phyloP scores from a whole-genome alignment of 2,888 invertebrate genomes.

The Orgyia antiqua region DNA sequence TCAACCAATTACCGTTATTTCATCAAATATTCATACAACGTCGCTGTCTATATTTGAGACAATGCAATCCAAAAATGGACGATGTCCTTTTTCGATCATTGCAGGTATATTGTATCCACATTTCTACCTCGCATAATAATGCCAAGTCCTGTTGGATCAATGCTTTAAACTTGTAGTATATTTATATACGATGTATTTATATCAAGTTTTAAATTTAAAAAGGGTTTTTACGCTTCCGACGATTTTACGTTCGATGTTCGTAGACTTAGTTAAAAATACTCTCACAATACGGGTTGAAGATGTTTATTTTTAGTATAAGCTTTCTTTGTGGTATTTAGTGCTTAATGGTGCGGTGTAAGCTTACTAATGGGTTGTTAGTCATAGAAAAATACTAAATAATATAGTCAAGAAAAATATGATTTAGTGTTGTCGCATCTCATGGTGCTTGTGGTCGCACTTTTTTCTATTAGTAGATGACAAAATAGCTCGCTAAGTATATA shows the following conservation, averaged over 20 bases:
- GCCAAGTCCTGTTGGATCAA: too few relatives aligned
- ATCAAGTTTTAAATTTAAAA: constrained; percentile 23
- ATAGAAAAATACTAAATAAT: constrained; percentile 14
- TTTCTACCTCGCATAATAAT: too few relatives aligned
- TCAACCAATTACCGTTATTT: constrained; percentile 20
- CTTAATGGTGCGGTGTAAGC: background rate
- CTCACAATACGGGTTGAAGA: constrained; percentile 6
- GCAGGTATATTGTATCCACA: too few relatives aligned
- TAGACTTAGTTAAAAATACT: constrained; percentile 13
- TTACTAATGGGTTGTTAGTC: constrained; percentile 2
- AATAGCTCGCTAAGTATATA: too few relatives aligned
- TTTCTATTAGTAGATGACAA: too few relatives aligned
- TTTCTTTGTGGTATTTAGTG: background rate
- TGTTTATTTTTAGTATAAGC: constrained; percentile 14
- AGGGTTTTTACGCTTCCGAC: constrained; percentile 20
- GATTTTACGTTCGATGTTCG: constrained; percentile 10
- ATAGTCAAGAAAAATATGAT: too few relatives aligned
- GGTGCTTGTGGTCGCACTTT: too few relatives aligned
- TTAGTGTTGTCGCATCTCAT: too few relatives aligned
- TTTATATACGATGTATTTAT: constrained; percentile 5
- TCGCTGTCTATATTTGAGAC: background rate
- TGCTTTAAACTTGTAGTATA: too few relatives aligned
- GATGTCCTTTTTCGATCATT: too few relatives aligned
- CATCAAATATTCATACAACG: constrained; percentile 18
- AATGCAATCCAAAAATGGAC: background rate